Conservation (phyloP, 2,888 invertebrate species). For the Ephialtes manifestator region DNA sequence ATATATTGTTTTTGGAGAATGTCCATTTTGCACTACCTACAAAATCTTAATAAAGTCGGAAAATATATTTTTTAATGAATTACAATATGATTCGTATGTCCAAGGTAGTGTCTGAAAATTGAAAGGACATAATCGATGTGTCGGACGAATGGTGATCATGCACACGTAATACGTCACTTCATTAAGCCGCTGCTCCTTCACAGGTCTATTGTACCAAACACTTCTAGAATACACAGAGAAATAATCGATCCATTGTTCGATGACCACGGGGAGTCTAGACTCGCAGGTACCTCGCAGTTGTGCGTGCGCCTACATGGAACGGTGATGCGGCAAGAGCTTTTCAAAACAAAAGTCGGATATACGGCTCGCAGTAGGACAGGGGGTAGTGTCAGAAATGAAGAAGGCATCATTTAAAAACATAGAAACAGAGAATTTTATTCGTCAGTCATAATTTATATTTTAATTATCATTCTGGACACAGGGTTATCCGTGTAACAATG, state of each 20-base stretch:
- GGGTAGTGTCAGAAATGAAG: slow-evolving; percentile 58
- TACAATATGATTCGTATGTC: slow-evolving; percentile 14
- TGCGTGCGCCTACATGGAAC: slow-evolving; percentile 10
- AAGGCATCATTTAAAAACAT: slow-evolving; percentile 70
- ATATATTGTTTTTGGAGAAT: background rate
- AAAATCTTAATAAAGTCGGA: slow-evolving; percentile 32
- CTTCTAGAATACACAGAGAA: slow-evolving; percentile 71
- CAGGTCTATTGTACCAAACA: slow-evolving; percentile 69
- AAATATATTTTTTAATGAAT: slow-evolving; percentile 34
- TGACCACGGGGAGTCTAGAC: slow-evolving; percentile 67
- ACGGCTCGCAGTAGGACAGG: slow-evolving; percentile 6
- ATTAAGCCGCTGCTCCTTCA: slow-evolving; percentile 49
- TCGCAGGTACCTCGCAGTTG: slow-evolving; percentile 58
- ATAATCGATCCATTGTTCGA: slow-evolving; percentile 72
- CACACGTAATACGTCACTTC: slow-evolving; percentile 17
- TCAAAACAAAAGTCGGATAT: background rate
- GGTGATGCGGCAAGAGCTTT: slow-evolving; percentile 41
- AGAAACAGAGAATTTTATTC: slow-evolving; percentile 76
- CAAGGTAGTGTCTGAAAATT: slow-evolving; percentile 53
- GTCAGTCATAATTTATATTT: slow-evolving; percentile 74
- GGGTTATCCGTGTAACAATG: slow-evolving; percentile 50
- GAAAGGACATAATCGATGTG: slow-evolving; percentile 54
- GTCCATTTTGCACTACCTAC: background rate
- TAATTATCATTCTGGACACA: slow-evolving; percentile 68
- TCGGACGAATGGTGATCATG: slow-evolving; percentile 44